phyloP scores from a whole-genome alignment of 2,888 invertebrate species.

The Drosophila kanekoi region DNA sequence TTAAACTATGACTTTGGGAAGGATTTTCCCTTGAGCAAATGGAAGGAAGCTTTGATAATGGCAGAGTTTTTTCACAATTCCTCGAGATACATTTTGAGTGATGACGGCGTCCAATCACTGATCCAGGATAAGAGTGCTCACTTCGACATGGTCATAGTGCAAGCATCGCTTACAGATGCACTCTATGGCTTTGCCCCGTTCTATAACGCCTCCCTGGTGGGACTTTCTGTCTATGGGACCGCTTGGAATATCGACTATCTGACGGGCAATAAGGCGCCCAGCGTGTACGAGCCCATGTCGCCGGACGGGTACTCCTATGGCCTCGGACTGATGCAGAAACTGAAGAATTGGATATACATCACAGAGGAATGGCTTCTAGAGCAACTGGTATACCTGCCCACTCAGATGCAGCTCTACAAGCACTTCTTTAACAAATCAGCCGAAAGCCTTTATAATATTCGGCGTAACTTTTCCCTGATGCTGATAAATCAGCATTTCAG shows the following conservation, averaged over 20 bases:
- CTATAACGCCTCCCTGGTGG: slow-evolving; percentile 76
- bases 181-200: slow-evolving; percentile 74
- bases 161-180: slow-evolving; percentile 73
- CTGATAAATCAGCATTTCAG: slow-evolving; percentile 82
- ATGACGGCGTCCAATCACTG: slow-evolving; percentile 38
- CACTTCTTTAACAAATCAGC: slow-evolving; percentile 46
- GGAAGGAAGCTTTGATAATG: slow-evolving; percentile 41
- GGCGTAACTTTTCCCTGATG: slow-evolving; percentile 72
- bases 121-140: slow-evolving; percentile 24
- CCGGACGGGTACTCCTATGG: slow-evolving; percentile 35
- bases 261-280: slow-evolving; percentile 66
- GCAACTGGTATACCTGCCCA: slow-evolving; percentile 43
- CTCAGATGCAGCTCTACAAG: slow-evolving; percentile 49
- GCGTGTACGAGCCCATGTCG: slow-evolving; percentile 56
- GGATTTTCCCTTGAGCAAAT: slow-evolving; percentile 19
- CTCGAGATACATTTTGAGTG: slow-evolving; percentile 38
- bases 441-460: slow-evolving; percentile 46
- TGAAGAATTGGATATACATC: slow-evolving; percentile 56
- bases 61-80: slow-evolving; percentile 34
- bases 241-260: slow-evolving; percentile 59
- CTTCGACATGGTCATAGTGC: slow-evolving; percentile 57
- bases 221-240: slow-evolving; percentile 55
- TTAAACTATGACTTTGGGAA: slow-evolving; percentile 6
- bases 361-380: slow-evolving; percentile 60
- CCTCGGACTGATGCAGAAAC: slow-evolving; percentile 20